Percentiles rank a stretch among this genome's conserved stretches.
Conservation (phyloP, 2,113 vertebrate genomes). For the Chamaea fasciata region DNA sequence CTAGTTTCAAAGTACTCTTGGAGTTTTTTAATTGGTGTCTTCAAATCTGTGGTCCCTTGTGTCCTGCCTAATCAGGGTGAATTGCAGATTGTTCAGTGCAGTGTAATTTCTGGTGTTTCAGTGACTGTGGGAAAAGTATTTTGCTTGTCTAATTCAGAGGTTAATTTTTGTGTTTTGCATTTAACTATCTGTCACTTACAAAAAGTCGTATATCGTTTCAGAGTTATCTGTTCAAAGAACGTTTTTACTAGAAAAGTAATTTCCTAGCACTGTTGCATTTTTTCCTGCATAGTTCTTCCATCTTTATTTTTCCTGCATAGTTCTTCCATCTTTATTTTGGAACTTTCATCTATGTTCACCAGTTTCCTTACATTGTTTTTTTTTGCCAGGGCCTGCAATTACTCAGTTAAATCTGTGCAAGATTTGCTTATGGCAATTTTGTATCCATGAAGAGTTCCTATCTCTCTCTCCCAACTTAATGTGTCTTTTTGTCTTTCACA, state of each 20-base stretch:
- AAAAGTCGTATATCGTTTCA: neutral
- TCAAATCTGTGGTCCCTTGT: neutral
- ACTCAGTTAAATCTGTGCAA: conserved; percentile 3
- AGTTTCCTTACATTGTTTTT: conserved; percentile 61
- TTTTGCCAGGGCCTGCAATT: conserved; percentile 28
- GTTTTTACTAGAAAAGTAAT: conserved; percentile 52
- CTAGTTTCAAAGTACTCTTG: neutral
- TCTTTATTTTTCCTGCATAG: conserved; percentile 47
- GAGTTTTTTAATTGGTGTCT: neutral
- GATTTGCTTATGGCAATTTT: neutral
- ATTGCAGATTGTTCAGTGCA: neutral
- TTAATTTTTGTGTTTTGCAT: conserved; percentile 35
- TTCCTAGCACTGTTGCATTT: conserved; percentile 40
- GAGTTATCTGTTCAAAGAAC: conserved; percentile 27
- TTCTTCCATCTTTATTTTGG: conserved; percentile 59
- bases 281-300: neutral
- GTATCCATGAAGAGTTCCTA: neutral
- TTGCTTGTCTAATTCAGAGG: neutral
- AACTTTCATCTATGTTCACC: neutral
- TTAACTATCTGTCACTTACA: neutral
- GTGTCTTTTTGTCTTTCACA: neutral
- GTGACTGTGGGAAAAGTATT: neutral
- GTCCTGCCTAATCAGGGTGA: neutral
- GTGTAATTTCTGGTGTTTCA: neutral
- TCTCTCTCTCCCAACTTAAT: neutral